A percentile compares a stretch with the other conserved stretches of the same genome.
These are phyloP conservation scores for Struthidea cinerea DNA, from an alignment of 2,113 vertebrate genomes.

Conservation along the genomic window DNA sequence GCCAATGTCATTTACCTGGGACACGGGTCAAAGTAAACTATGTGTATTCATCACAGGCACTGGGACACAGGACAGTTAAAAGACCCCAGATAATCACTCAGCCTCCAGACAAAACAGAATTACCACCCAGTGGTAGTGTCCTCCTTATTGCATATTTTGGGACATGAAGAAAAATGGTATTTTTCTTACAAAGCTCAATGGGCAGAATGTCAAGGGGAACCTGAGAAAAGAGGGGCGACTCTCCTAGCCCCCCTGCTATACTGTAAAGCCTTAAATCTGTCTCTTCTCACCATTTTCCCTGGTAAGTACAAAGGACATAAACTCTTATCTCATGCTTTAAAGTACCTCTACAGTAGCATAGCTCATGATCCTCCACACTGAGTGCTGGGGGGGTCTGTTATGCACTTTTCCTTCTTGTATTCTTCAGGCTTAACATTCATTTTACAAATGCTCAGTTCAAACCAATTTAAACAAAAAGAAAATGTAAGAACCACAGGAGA, in stretches of 20 bases:
- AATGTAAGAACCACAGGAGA: background rate
- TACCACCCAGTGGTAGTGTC: background rate
- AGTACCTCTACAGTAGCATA: background rate
- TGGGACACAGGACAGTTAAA: background rate
- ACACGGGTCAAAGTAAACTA: background rate
- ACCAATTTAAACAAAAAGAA: background rate
- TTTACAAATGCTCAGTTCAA: background rate
- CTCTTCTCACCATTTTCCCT: background rate
- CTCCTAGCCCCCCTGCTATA: background rate
- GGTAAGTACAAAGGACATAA: background rate
- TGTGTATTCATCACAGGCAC: background rate
- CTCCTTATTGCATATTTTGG: background rate
- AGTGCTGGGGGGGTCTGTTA: background rate
- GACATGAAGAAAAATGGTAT: background rate
- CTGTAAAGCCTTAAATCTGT: background rate
- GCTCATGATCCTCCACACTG: background rate
- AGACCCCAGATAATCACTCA: background rate
- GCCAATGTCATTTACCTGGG: background rate
- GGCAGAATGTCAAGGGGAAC: background rate
- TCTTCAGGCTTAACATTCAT: background rate
- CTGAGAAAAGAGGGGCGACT: background rate
- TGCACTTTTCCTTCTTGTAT: background rate
- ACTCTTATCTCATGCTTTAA: background rate
- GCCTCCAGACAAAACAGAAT: background rate
- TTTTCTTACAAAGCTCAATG: background rate